Conservation (phyloP, 2,113 vertebrate species). For the Pterocles burchelli region DNA sequence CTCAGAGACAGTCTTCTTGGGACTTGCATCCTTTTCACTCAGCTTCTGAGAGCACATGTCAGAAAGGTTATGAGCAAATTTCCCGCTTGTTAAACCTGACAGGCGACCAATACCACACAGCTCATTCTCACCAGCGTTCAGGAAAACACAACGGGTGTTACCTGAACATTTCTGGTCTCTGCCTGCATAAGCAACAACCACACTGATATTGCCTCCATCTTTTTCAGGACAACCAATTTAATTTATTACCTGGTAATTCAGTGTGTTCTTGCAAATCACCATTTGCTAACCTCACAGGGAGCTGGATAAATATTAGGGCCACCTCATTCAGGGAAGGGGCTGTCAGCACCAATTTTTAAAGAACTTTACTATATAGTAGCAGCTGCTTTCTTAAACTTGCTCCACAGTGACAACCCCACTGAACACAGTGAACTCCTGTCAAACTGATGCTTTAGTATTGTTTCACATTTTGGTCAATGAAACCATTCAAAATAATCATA, state of each 20-base stretch:
- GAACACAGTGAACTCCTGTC: neutral
- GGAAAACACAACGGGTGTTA: neutral
- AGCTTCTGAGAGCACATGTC: neutral
- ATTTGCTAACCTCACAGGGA: neutral
- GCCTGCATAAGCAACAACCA: neutral
- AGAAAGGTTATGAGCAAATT: neutral
- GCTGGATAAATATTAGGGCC: neutral
- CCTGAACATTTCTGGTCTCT: neutral
- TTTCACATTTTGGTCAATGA: neutral
- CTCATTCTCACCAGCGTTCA: neutral
- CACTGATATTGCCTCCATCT: neutral
- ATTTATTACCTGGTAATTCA: neutral
- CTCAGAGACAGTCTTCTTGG: neutral
- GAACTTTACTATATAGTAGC: neutral
- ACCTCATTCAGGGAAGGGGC: neutral
- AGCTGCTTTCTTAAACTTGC: neutral
- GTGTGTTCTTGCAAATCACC: neutral
- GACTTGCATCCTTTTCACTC: neutral
- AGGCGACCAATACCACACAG: fast-evolving
- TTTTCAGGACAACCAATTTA: neutral
- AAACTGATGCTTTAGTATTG: neutral
- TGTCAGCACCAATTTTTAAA: neutral
- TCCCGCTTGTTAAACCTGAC: neutral
- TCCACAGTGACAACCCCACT: neutral
- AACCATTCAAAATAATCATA: neutral